Conservation (phyloP, 2,113 vertebrate species). For the Crypturellus undulatus region DNA sequence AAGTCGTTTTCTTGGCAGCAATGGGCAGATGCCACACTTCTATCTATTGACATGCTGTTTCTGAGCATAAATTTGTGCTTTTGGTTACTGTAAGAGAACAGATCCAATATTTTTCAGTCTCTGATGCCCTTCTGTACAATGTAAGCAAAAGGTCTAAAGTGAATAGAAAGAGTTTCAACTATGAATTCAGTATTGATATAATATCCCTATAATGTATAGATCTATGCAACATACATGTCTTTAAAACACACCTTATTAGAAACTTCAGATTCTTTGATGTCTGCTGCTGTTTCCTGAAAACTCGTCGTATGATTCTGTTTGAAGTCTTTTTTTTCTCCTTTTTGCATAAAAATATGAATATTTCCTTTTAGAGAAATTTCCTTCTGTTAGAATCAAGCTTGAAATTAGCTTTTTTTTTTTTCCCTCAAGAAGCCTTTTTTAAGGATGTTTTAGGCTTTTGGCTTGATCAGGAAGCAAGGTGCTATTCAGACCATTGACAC, state of each 20-base stretch:
- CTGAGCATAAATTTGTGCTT: not conserved
- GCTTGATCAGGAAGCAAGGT: conserved; percentile 47
- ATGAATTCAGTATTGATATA: not conserved
- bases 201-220: not conserved
- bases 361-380: conserved; percentile 5
- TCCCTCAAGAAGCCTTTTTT: not conserved
- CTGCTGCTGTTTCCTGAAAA: not conserved
- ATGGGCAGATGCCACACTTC: not conserved
- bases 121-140: not conserved
- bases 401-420: not conserved
- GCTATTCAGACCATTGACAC: conserved; percentile 4
- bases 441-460: not conserved
- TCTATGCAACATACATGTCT: not conserved
- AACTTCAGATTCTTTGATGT: not conserved
- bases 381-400: not conserved
- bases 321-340: not conserved
- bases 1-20: not conserved
- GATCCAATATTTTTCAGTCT: not conserved
- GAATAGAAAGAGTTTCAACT: not conserved
- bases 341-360: not conserved
- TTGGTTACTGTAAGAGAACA: not conserved
- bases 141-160: not conserved
- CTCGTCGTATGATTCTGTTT: too few relatives aligned
- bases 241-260: conserved; percentile 1
- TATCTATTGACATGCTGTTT: not conserved